These are phyloP conservation scores for Hypomecis atomaria DNA, from an alignment of 2,888 invertebrate genomes.

Conservation along the genomic window DNA sequence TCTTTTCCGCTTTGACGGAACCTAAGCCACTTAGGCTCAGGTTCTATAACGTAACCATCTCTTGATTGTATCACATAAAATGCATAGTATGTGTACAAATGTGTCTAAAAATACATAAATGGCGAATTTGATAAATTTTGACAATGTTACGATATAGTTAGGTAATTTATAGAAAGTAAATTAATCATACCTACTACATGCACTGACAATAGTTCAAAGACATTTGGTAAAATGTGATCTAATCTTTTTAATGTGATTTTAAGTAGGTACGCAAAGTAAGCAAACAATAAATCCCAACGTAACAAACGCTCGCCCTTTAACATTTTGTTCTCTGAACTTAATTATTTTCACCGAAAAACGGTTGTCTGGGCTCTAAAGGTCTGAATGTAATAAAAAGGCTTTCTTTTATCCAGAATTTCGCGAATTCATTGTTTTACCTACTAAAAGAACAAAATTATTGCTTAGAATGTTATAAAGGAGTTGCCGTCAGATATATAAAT, in stretches of 20 bases:
- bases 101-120: too few relatives aligned
- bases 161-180: too few relatives aligned
- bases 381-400: not conserved
- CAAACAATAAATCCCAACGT: not conserved
- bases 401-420: not conserved
- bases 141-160: too few relatives aligned
- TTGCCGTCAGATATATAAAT: too few relatives aligned
- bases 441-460: not conserved
- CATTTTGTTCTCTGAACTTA: conserved; percentile 15
- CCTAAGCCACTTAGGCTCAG: too few relatives aligned
- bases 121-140: too few relatives aligned
- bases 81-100: too few relatives aligned
- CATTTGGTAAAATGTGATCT: not conserved
- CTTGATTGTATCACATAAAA: too few relatives aligned
- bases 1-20: too few relatives aligned
- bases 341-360: conserved; percentile 7
- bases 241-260: conserved; percentile 1
- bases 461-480: too few relatives aligned
- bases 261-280: not conserved
- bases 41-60: too few relatives aligned
- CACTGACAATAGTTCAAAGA: not conserved
- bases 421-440: not conserved
- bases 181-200: not conserved
- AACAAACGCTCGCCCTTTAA: conserved; percentile 3
- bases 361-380: not conserved